phyloP scores from a whole-genome alignment of 2,888 invertebrate species.

The Gnatocerus cornutus region DNA sequence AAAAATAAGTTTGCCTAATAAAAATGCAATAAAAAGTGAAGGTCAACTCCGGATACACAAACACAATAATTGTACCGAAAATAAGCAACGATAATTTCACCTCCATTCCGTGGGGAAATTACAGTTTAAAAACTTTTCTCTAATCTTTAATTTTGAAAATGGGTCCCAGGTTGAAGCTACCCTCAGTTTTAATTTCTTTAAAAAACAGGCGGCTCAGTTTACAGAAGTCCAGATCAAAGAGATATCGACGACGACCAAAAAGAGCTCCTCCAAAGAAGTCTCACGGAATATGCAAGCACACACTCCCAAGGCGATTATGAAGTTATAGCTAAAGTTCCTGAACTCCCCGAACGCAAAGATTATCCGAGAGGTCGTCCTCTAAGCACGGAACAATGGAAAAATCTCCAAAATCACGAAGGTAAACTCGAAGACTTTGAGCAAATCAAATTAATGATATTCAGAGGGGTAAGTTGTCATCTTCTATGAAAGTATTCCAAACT shows the following conservation, averaged over 20 bases:
- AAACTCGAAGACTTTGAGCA: conserved; percentile 84
- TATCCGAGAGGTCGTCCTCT: conserved; percentile 84
- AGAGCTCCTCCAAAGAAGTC: conserved; percentile 76
- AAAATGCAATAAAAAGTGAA: no score
- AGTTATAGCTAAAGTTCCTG: conserved; percentile 78
- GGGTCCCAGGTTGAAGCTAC: no score
- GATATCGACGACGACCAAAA: conserved; percentile 78
- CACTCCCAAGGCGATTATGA: conserved; percentile 82
- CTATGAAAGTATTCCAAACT: background rate
- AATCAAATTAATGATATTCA: conserved; percentile 90
- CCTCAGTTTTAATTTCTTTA: no score
- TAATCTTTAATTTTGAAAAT: no score
- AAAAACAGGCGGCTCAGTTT: conserved; percentile 69
- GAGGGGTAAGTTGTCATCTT: conserved; percentile 81
- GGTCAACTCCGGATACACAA: no score
- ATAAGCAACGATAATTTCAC: no score
- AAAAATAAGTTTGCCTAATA: no score
- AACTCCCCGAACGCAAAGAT: conserved; percentile 81
- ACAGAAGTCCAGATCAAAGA: conserved; percentile 77
- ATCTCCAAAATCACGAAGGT: conserved; percentile 86
- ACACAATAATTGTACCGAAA: no score
- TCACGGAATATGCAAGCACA: conserved; percentile 71
- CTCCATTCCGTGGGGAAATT: no score
- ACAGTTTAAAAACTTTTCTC: no score
- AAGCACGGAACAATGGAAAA: conserved; percentile 86